Conservation (phyloP, 1,140 invertebrate species). For the Zaprionus capensis region DNA sequence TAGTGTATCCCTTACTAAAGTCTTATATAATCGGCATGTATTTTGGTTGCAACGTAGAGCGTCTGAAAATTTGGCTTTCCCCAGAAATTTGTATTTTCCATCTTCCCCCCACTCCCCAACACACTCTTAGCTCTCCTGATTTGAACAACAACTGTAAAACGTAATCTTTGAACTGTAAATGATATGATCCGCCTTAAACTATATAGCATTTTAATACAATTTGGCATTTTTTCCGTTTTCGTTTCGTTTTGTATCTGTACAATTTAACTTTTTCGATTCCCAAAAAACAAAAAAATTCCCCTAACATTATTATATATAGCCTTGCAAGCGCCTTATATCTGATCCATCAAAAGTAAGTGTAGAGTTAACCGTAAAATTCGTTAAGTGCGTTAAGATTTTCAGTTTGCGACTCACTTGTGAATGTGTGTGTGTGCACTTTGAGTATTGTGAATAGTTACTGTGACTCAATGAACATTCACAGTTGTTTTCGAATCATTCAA, state of each 20-base stretch:
- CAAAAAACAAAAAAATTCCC: slow-evolving; percentile 24
- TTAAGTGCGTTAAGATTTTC: slow-evolving; percentile 13
- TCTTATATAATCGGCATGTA: slow-evolving; percentile 41
- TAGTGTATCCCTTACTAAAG: slow-evolving; percentile 6
- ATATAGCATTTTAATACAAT: slow-evolving; percentile 54
- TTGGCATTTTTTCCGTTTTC: slow-evolving; percentile 28
- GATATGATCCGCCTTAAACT: slow-evolving; percentile 1
- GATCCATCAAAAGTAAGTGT: slow-evolving; percentile 75
- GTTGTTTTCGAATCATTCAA: not conserved
- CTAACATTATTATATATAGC: slow-evolving; percentile 67
- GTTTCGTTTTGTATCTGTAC: slow-evolving; percentile 48
- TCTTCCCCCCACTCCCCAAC: not conserved
- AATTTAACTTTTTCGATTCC: slow-evolving; percentile 30
- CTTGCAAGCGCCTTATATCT: slow-evolving; percentile 74
- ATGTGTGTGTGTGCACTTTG: slow-evolving; percentile 2
- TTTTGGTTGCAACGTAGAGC: slow-evolving; percentile 50
- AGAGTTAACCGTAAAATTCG: slow-evolving; percentile 32
- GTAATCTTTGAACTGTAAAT: slow-evolving; percentile 15
- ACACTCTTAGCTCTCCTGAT: slow-evolving; percentile 4
- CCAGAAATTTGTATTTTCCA: slow-evolving; percentile 16
- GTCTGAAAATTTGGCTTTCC: slow-evolving; percentile 40
- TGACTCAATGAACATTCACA: not conserved
- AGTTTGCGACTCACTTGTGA: slow-evolving; percentile 13
- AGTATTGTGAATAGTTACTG: not conserved
- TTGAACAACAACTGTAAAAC: slow-evolving; percentile 3